phyloP scores from a whole-genome alignment of 2,113 vertebrate species.

The human region DNA sequence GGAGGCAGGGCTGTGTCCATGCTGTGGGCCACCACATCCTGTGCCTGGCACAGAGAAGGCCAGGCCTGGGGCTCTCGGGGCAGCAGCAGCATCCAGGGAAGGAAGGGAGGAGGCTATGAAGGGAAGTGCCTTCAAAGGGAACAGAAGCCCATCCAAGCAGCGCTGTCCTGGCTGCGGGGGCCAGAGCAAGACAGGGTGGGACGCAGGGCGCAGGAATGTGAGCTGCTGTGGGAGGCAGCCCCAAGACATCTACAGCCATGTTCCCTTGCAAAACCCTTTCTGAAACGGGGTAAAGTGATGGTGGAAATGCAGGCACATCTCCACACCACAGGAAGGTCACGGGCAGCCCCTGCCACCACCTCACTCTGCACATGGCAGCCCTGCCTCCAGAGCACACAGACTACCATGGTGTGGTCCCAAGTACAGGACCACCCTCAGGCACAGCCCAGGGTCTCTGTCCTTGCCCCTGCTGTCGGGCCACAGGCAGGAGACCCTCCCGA shows the following conservation, averaged over 20 bases:
- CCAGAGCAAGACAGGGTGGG: too few relatives aligned
- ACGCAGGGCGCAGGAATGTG: accelerated
- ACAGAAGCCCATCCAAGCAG: background rate
- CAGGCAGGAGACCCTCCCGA: too few relatives aligned
- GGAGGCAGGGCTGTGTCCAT: background rate
- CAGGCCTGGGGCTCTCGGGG: too few relatives aligned
- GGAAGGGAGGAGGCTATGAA: background rate
- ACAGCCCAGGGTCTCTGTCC: background rate
- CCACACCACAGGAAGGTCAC: background rate
- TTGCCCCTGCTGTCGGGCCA: background rate
- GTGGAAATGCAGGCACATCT: background rate
- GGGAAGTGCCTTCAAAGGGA: background rate
- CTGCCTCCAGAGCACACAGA: background rate
- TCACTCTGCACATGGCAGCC: background rate
- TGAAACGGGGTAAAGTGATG: background rate
- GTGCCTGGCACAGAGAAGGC: background rate
- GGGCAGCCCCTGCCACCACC: background rate
- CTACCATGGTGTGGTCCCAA: too few relatives aligned
- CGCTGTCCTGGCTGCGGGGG: too few relatives aligned
- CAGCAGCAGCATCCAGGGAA: too few relatives aligned
- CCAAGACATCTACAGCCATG: accelerated
- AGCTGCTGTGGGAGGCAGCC: background rate
- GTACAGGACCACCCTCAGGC: background rate
- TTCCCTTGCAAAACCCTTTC: background rate
- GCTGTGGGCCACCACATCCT: too few relatives aligned